Percentiles rank a stretch among this genome's conserved stretches.
Evolutionary conservation across 2,113 vertebrate species (phyloP).

Genomic region (Rallus limicola): DNA sequence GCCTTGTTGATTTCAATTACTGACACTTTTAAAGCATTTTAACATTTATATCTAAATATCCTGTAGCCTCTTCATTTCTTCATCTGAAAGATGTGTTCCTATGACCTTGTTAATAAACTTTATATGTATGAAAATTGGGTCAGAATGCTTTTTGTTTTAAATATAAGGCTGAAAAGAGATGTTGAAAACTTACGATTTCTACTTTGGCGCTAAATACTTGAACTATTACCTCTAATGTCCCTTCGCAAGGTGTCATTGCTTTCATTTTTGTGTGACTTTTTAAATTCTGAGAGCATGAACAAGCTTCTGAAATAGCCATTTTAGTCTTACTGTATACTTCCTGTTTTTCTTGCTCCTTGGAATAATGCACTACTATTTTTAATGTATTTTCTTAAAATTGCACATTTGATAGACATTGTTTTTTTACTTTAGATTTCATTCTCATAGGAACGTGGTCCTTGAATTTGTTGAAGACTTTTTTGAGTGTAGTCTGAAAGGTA

Average conservation of each 20-base stretch:
- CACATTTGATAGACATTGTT: not conserved
- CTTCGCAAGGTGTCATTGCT: not conserved
- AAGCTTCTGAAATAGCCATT: not conserved
- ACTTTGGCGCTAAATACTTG: not conserved
- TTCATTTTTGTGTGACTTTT: not conserved
- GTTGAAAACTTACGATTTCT: not conserved
- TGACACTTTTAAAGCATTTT: not conserved
- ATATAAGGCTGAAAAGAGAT: not conserved
- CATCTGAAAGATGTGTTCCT: not conserved
- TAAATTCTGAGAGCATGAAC: not conserved
- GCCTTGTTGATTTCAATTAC: not conserved
- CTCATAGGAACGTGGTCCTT: not conserved
- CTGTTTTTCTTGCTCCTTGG: not conserved
- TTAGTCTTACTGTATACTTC: not conserved
- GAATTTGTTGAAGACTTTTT: not conserved
- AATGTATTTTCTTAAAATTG: not conserved
- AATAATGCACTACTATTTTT: not conserved
- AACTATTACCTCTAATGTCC: not conserved
- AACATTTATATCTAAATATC: not conserved
- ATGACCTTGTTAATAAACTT: not conserved
- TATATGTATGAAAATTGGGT: not conserved
- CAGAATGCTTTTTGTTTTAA: not conserved
- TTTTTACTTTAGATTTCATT: not conserved
- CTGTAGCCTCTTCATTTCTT: not conserved
- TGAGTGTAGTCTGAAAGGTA: not conserved